A percentile compares a stretch with the other conserved stretches of the same genome.
Evolutionary conservation across 2,888 invertebrate genomes (phyloP).

Genomic region (Cosmia trapezina): DNA sequence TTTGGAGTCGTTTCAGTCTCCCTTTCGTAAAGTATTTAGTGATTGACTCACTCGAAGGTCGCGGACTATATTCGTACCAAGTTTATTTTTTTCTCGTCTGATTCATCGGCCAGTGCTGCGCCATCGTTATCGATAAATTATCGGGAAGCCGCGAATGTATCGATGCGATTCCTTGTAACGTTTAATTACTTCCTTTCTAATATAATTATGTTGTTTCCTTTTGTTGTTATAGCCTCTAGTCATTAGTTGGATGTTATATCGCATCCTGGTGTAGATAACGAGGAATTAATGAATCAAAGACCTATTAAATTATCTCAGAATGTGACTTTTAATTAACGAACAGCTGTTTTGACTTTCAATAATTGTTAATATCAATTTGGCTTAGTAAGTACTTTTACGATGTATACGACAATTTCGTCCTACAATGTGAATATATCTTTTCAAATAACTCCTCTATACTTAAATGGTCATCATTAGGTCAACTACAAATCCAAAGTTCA

Average conservation of each 20-base stretch:
- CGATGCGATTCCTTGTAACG: slow-evolving; percentile 51
- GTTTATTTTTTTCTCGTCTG: slow-evolving; percentile 74
- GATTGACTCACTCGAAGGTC: slow-evolving; percentile 82
- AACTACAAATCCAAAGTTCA: slow-evolving; percentile 21
- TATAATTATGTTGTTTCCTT: slow-evolving; percentile 55
- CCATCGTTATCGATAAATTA: slow-evolving; percentile 65
- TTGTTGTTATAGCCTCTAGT: slow-evolving; percentile 34
- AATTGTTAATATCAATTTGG: not conserved
- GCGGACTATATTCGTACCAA: slow-evolving; percentile 76
- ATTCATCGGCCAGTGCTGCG: slow-evolving; percentile 73
- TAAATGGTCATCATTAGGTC: slow-evolving; percentile 39
- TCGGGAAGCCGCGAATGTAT: slow-evolving; percentile 50
- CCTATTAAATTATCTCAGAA: slow-evolving; percentile 2
- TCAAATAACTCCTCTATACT: slow-evolving; percentile 4
- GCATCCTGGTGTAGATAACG: slow-evolving; percentile 26
- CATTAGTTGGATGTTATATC: slow-evolving; percentile 33
- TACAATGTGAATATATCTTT: slow-evolving; percentile 1
- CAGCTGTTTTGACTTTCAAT: not conserved
- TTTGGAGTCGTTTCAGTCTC: slow-evolving; percentile 44
- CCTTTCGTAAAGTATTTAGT: slow-evolving; percentile 63
- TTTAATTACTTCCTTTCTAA: slow-evolving; percentile 64
- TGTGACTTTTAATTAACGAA: not conserved
- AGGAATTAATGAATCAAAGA: slow-evolving; percentile 25
- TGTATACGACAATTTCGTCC: not conserved
- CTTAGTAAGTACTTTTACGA: not conserved